Evolutionary conservation across 30 jellyfish, hydroid and myxozoan genomes (phyloP).

Genomic region (Turritopsis rubra): DNA sequence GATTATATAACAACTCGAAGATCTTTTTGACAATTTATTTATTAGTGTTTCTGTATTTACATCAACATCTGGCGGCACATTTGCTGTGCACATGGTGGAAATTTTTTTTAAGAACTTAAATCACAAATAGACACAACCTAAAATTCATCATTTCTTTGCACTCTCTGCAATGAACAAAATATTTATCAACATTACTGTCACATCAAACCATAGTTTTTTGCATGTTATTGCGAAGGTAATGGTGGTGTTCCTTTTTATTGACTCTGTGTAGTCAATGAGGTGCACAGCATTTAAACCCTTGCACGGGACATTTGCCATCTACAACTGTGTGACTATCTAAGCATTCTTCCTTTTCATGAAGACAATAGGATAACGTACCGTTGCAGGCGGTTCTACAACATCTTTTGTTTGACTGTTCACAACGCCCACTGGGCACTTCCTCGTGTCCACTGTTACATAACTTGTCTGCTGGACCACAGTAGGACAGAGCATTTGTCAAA

Average conservation of each 20-base stretch:
- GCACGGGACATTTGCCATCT: slow-evolving; percentile 66
- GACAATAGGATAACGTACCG: slow-evolving; percentile 67
- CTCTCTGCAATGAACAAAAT: too few species aligned
- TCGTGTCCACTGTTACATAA: slow-evolving; percentile 88
- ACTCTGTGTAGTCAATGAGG: slow-evolving; percentile 9
- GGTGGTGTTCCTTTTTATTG: neutral
- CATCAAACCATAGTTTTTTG: too few species aligned
- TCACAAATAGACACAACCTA: too few species aligned
- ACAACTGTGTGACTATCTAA: slow-evolving; percentile 46
- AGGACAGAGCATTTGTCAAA: slow-evolving; percentile 62
- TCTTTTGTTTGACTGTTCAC: slow-evolving; percentile 47
- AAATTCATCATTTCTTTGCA: too few species aligned
- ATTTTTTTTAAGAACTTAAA: too few species aligned
- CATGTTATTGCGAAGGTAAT: too few species aligned
- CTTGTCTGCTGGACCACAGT: slow-evolving; percentile 65
- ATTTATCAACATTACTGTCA: too few species aligned
- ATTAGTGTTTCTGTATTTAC: too few species aligned
- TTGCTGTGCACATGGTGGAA: too few species aligned
- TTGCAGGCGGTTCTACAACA: slow-evolving; percentile 88
- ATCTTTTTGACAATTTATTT: too few species aligned
- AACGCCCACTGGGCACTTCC: slow-evolving; percentile 69
- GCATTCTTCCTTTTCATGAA: slow-evolving; percentile 50
- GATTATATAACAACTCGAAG: too few species aligned
- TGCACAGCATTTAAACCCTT: slow-evolving; percentile 66
- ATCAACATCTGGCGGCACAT: too few species aligned